Evolutionary conservation across 92 coral and sea anemone genomes (phyloP).

Genomic region (Umimayanthus kanabou): DNA sequence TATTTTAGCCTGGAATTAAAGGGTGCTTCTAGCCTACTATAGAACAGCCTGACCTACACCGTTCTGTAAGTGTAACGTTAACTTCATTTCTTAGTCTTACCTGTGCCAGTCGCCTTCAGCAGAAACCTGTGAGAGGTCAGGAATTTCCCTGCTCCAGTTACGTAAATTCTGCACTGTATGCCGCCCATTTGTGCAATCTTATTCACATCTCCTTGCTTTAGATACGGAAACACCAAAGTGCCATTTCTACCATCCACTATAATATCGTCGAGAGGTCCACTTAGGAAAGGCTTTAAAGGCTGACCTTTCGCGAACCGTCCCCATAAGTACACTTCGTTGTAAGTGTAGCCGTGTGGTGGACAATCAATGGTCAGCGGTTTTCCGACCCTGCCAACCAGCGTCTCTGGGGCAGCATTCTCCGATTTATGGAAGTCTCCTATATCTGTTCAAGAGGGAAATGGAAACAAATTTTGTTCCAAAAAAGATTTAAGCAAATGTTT

Average conservation of each 20-base stretch:
- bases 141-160: neutral
- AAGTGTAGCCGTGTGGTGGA: conserved; percentile 19
- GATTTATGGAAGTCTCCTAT: neutral
- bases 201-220: neutral
- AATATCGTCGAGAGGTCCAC: neutral
- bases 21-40: no score
- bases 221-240: conserved; percentile 4
- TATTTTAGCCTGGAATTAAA: no score
- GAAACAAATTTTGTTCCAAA: neutral
- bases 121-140: conserved; percentile 13
- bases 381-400: neutral
- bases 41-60: no score
- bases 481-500: no score
- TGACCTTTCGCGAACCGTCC: neutral
- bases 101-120: neutral
- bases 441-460: neutral
- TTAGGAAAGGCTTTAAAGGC: neutral
- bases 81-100: neutral
- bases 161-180: conserved; percentile 18
- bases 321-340: conserved; percentile 11
- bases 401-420: neutral
- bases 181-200: conserved; percentile 1
- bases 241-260: neutral
- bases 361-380: conserved; percentile 18
- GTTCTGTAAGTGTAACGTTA: no score